Evolutionary conservation across 92 coral and sea anemone species (phyloP).

Genomic region (Nematostella vectensis): DNA sequence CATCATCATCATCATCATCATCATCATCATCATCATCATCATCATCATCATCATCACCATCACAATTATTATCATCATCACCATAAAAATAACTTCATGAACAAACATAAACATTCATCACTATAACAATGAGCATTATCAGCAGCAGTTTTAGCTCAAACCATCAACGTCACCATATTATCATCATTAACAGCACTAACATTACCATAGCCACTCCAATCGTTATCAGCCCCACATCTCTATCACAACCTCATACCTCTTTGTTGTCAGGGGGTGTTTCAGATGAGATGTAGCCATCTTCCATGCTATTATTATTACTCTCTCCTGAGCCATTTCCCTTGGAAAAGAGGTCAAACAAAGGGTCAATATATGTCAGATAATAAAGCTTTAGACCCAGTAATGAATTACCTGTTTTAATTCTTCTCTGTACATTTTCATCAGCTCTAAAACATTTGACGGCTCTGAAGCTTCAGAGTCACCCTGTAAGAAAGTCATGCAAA

Average conservation of each 20-base stretch:
- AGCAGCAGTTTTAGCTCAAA: too few relatives aligned
- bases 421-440: constrained; percentile 84
- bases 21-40: too few relatives aligned
- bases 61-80: too few relatives aligned
- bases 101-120: too few relatives aligned
- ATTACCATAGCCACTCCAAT: not conserved
- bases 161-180: too few relatives aligned
- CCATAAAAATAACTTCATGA: too few relatives aligned
- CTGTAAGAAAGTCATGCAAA: constrained; percentile 23
- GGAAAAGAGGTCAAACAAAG: not conserved
- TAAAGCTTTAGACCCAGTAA: not conserved
- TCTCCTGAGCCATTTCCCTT: constrained; percentile 53
- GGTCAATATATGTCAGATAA: not conserved
- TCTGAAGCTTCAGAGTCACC: constrained; percentile 92
- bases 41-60: too few relatives aligned
- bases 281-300: constrained; percentile 45
- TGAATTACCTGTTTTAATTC: constrained; percentile 71
- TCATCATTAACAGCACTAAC: too few relatives aligned
- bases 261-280: constrained; percentile 42
- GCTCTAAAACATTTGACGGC: constrained; percentile 84
- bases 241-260: constrained; percentile 36
- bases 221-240: not conserved
- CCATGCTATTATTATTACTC: constrained; percentile 36
- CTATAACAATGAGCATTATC: too few relatives aligned
- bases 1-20: too few relatives aligned